These are phyloP conservation scores for Thamnaconus septentrionalis DNA, from an alignment of 2,113 vertebrate species.

Conservation along the genomic window DNA sequence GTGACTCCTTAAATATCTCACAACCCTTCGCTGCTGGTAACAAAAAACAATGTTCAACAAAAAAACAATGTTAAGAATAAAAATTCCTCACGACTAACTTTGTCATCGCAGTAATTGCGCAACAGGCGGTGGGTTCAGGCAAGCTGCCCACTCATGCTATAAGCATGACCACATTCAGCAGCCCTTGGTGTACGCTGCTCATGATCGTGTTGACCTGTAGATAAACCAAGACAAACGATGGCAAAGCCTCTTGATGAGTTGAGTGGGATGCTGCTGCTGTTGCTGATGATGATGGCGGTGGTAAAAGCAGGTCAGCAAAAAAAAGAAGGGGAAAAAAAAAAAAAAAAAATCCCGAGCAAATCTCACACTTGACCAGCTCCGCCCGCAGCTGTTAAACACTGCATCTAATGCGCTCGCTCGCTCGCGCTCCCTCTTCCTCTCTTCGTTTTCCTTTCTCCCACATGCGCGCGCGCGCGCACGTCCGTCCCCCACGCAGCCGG, in stretches of 20 bases:
- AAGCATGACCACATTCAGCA: slow-evolving; percentile 48
- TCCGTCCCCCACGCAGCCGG: slow-evolving; percentile 40
- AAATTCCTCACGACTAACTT: not conserved
- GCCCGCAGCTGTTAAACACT: slow-evolving; percentile 32
- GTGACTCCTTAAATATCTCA: too few relatives aligned
- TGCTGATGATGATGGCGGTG: not conserved
- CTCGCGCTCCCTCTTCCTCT: slow-evolving; percentile 4
- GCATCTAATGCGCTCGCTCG: slow-evolving; percentile 9
- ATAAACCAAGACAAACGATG: not conserved
- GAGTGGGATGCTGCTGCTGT: too few relatives aligned
- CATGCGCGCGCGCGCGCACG: slow-evolving; percentile 31
- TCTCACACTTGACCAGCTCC: slow-evolving; percentile 21
- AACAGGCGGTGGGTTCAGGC: slow-evolving; percentile 55
- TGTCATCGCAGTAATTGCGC: slow-evolving; percentile 55
- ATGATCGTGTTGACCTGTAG: slow-evolving; percentile 42
- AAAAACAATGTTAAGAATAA: too few relatives aligned
- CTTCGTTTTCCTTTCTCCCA: slow-evolving; percentile 8
- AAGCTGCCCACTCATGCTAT: slow-evolving; percentile 52
- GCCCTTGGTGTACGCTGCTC: slow-evolving; percentile 35
- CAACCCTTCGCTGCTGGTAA: too few relatives aligned
- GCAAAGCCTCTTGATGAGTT: not conserved
- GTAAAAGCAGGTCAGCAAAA: not conserved
- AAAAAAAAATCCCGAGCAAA: slow-evolving; percentile 1
- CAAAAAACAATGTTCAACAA: too few relatives aligned
- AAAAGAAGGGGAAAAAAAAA: not conserved